Evolutionary conservation across 2,888 invertebrate genomes (phyloP).

Genomic region (Orthosia gracilis): DNA sequence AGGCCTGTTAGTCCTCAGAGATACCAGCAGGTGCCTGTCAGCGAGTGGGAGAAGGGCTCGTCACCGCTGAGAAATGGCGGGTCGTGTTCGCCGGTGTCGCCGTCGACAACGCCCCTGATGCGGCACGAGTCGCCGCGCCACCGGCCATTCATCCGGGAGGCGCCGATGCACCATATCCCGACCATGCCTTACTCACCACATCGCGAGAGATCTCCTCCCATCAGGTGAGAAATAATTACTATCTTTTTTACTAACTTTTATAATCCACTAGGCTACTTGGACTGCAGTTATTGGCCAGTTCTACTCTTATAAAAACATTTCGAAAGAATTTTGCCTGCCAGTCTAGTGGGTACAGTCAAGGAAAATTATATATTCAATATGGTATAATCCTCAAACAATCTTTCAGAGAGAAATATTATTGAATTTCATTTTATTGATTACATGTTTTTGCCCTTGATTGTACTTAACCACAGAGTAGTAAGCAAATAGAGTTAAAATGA

Average conservation of each 20-base stretch:
- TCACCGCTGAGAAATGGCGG: slow-evolving; percentile 90
- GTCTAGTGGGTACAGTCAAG: slow-evolving; percentile 6
- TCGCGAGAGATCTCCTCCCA: slow-evolving; percentile 80
- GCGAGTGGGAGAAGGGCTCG: slow-evolving; percentile 90
- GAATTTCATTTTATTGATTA: background rate
- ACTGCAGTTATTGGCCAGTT: background rate
- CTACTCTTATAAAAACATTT: background rate
- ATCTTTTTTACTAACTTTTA: slow-evolving; percentile 5
- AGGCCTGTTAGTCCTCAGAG: slow-evolving; percentile 78
- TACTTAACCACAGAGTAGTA: slow-evolving; percentile 27
- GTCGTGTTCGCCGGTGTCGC: slow-evolving; percentile 91
- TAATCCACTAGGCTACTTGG: background rate
- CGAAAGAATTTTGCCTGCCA: background rate
- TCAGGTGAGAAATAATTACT: slow-evolving; percentile 75
- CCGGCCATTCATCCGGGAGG: slow-evolving; percentile 75
- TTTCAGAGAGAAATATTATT: no score
- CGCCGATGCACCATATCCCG: slow-evolving; percentile 75
- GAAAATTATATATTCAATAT: no score
- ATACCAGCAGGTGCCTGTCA: slow-evolving; percentile 87
- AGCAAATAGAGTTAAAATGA: slow-evolving; percentile 20
- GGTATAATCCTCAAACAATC: background rate
- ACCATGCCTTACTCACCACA: slow-evolving; percentile 87
- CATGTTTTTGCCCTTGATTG: slow-evolving; percentile 9
- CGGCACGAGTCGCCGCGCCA: slow-evolving; percentile 76
- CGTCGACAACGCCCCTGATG: slow-evolving; percentile 90